Evolutionary conservation across 2,888 invertebrate species (phyloP), one percentile per base, ranked within the genome.

Genomic region (Megaustenia siamemsis): DNA sequence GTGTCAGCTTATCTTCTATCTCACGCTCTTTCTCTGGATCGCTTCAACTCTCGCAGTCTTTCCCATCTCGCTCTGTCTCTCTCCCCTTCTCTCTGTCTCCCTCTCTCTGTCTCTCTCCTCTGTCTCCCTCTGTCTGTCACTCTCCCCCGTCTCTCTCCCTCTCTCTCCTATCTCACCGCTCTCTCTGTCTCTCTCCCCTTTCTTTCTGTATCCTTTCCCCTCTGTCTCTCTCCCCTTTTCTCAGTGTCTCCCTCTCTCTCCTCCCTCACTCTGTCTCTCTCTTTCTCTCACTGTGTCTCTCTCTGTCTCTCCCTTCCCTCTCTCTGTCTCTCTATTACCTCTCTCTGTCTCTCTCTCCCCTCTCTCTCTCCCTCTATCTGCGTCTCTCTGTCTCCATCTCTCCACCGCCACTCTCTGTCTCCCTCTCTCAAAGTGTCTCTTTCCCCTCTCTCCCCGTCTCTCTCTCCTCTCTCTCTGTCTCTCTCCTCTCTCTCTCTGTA

Each of bases 131-230:
- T n/a, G n/a, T n/a, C n/a, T n/a, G n/a, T n/a, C n/a, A n/a, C n/a
- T n/a, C n/a, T n/a, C n/a, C n/a, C n/a, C n/a, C n/a, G n/a, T n/a
- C n/a, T n/a, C n/a, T n/a, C n/a, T 40, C 71, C 53, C 38, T 53
- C 82, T 68, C 56, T 45, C 38, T 73, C 73, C 66, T 56, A 53
- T 5, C 28, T 12, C 49, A 32, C 43, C 28, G 18, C 5, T 49
- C 80, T 45, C 69, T 80, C 12, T 45, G 53, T 35, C 71, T 68
- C 71, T 53, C 45, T 80, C 80, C 68, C 45, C 68, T 49, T 68
- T 28, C 45, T 28, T n/a, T n/a, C n/a, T n/a, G n/a, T n/a, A n/a
- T n/a, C n/a, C n/a, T n/a, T n/a, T n/a, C n/a, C n/a, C n/a, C n/a
- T n/a, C n/a, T n/a, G n/a, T n/a, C n/a, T n/a, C n/a, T n/a, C n/a